Evolutionary conservation across 2,797 vertebrate genomes (phyloP).

Genomic region (Meriones psammophilus): DNA sequence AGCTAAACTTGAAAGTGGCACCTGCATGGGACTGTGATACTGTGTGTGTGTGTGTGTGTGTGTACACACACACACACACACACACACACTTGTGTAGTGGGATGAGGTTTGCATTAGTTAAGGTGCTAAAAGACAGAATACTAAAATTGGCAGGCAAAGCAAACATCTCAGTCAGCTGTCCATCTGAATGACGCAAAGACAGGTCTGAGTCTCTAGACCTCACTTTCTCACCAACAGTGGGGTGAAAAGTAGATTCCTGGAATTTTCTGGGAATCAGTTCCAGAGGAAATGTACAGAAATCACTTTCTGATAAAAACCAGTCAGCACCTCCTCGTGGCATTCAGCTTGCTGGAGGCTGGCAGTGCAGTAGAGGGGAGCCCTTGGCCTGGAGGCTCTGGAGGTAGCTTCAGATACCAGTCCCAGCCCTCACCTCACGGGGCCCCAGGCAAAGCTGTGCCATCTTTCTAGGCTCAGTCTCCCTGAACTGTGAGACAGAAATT

Average conservation of each 20-base stretch:
- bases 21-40: background rate
- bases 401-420: background rate
- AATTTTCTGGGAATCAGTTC: background rate
- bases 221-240: background rate
- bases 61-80: too few relatives aligned
- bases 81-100: rapidly evolving
- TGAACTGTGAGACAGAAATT: background rate
- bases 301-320: background rate
- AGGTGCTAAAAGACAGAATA: background rate
- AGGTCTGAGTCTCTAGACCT: background rate
- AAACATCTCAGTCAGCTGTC: background rate
- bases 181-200: background rate
- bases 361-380: background rate
- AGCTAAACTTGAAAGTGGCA: background rate
- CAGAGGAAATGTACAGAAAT: background rate
- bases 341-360: background rate
- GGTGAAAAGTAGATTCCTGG: background rate
- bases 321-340: too few relatives aligned
- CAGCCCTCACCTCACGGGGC: background rate
- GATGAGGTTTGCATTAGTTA: background rate
- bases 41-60: too few relatives aligned
- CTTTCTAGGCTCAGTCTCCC: background rate
- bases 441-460: background rate
- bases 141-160: constrained; percentile 4
- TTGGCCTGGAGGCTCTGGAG: background rate